Conservation (phyloP, 2,888 invertebrate genomes). For the Stratiomys singularior region DNA sequence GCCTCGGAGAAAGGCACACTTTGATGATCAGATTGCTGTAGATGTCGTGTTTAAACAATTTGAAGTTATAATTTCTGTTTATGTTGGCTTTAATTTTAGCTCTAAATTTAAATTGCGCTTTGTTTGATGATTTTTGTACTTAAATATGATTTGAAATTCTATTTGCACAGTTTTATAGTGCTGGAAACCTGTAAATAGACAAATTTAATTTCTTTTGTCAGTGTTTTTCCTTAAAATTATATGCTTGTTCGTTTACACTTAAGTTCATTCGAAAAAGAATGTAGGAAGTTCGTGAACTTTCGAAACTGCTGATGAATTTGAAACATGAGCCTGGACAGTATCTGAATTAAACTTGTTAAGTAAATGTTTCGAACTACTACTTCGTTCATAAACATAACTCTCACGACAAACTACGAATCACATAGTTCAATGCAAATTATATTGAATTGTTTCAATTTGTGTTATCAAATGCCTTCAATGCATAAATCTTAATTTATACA, state of each 20-base stretch:
- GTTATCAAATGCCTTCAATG: too few species aligned
- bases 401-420: too few species aligned
- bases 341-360: slow-evolving; percentile 1
- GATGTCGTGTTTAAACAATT: not conserved
- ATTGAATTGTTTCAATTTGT: too few species aligned
- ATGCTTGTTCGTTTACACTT: not conserved
- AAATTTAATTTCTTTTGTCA: slow-evolving; percentile 46
- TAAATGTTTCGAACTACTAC: slow-evolving; percentile 48
- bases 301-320: not conserved
- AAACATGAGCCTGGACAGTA: too few species aligned
- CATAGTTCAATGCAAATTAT: too few species aligned
- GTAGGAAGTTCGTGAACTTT: too few species aligned
- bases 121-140: slow-evolving; percentile 35
- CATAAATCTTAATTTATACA: too few species aligned
- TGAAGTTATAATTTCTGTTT: slow-evolving; percentile 16
- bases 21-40: slow-evolving; percentile 9
- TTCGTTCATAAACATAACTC: not conserved
- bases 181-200: slow-evolving; percentile 53
- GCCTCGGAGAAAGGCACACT: slow-evolving; percentile 16
- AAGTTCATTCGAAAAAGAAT: too few species aligned
- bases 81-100: not conserved
- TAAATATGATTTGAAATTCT: slow-evolving; percentile 17
- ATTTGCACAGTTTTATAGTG: slow-evolving; percentile 47
- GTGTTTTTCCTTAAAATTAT: slow-evolving; percentile 19
- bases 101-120: not conserved